A percentile compares a stretch with the other conserved stretches of the same genome.
phyloP scores from a whole-genome alignment of 2,113 vertebrate genomes.

The Tachycineta bicolor region DNA sequence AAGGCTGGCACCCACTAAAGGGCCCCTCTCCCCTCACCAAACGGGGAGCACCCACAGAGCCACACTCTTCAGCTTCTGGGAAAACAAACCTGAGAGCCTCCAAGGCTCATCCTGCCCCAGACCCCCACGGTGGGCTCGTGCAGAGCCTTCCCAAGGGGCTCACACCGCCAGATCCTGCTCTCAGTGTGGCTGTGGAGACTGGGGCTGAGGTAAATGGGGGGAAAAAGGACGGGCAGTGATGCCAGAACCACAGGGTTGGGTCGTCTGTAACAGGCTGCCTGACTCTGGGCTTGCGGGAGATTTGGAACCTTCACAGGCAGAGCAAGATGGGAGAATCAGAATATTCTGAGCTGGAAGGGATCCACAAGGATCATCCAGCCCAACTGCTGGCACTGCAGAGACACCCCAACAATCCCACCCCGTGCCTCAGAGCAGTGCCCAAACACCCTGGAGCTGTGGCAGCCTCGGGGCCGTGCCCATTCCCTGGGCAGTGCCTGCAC shows the following conservation, averaged over 20 bases:
- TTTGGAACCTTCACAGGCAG: not conserved
- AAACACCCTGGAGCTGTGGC: not conserved
- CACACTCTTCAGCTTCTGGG: not conserved
- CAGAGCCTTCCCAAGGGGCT: accelerated
- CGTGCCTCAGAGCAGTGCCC: not conserved
- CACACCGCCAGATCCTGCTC: not conserved
- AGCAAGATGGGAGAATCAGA: not conserved
- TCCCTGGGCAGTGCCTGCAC: not conserved
- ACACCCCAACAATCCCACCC: not conserved
- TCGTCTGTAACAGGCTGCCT: not conserved
- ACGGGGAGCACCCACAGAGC: accelerated
- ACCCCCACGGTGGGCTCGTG: accelerated
- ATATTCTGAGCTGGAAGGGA: not conserved
- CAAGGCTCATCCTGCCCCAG: not conserved
- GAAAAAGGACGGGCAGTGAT: accelerated
- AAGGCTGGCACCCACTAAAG: not conserved
- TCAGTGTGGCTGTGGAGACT: not conserved
- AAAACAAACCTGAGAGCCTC: not conserved
- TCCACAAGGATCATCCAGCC: not conserved
- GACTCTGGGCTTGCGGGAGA: not conserved
- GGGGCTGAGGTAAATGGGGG: not conserved
- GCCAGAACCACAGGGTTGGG: not conserved
- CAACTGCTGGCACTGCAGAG: not conserved
- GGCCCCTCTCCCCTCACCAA: accelerated
- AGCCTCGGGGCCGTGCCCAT: accelerated